Percentiles rank a stretch among this genome's conserved stretches.
These are phyloP conservation scores for Adelognathus sp. DNA, from an alignment of 2,888 invertebrate species.

Conservation along the genomic window DNA sequence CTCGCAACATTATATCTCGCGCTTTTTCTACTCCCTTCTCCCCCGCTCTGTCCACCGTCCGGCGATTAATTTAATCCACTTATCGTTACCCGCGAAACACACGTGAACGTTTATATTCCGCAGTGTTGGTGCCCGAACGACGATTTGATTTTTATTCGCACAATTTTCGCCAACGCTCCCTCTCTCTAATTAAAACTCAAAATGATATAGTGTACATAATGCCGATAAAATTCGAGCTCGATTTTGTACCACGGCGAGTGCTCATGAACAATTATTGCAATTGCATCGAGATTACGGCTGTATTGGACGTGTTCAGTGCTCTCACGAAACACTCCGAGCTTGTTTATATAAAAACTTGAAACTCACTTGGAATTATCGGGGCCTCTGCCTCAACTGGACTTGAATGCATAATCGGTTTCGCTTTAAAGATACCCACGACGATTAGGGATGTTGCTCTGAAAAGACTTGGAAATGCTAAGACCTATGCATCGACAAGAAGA, in stretches of 20 bases:
- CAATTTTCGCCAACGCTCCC: background rate
- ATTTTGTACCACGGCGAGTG: background rate
- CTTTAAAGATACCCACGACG: too few species aligned
- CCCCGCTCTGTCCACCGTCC: background rate
- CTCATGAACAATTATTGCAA: conserved; percentile 15
- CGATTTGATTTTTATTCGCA: conserved; percentile 41
- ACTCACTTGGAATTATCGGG: too few species aligned
- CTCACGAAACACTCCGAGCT: background rate
- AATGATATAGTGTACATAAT: conserved; percentile 18
- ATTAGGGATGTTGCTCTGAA: too few species aligned
- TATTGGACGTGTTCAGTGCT: background rate
- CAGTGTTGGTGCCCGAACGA: conserved; percentile 1
- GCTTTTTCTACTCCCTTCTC: conserved; percentile 1
- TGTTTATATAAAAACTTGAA: too few species aligned
- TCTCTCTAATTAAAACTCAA: conserved; percentile 26
- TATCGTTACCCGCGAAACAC: conserved; percentile 30
- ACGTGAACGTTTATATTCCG: conserved; percentile 18
- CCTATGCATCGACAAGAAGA: too few species aligned
- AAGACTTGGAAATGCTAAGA: too few species aligned
- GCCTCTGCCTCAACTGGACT: too few species aligned
- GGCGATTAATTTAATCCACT: conserved; percentile 47
- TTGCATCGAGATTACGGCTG: background rate
- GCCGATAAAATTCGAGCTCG: conserved; percentile 14
- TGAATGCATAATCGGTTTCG: too few species aligned
- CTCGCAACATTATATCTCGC: background rate